A percentile compares a stretch with the other conserved stretches of the same genome.
These are phyloP conservation scores for Cabera pusaria DNA, from an alignment of 2,888 invertebrate genomes.

Conservation along the genomic window DNA sequence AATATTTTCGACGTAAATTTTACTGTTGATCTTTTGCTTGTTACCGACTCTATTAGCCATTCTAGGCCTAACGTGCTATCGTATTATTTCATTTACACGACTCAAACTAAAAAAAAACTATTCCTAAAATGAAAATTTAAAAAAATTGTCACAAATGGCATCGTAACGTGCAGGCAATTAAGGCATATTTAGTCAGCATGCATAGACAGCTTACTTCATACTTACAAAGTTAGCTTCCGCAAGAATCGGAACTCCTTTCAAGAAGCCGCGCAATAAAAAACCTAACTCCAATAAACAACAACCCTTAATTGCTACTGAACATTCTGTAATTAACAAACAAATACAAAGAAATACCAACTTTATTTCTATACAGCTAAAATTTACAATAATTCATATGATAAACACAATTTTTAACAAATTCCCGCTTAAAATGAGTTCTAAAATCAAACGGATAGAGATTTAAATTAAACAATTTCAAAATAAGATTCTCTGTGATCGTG, in stretches of 20 bases:
- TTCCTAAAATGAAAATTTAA: too few species aligned
- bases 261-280: slow-evolving; percentile 28
- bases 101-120: too few species aligned
- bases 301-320: slow-evolving; percentile 38
- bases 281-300: slow-evolving; percentile 37
- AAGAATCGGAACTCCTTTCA: slow-evolving; percentile 26
- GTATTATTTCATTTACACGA: too few species aligned
- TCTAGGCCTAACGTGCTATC: too few species aligned
- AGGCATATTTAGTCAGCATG: too few species aligned
- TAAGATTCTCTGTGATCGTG: slow-evolving; percentile 22
- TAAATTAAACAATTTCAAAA: slow-evolving; percentile 18
- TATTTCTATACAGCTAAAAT: slow-evolving; percentile 4
- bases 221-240: slow-evolving; percentile 31
- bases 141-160: too few species aligned
- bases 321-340: slow-evolving; percentile 32
- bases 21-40: too few species aligned
- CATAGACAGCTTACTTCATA: too few species aligned
- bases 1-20: too few species aligned
- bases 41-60: too few species aligned
- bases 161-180: too few species aligned
- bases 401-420: background rate
- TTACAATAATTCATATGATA: background rate
- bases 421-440: slow-evolving; percentile 9
- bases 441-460: slow-evolving; percentile 7
- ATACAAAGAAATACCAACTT: slow-evolving; percentile 16